Evolutionary conservation across 2,113 vertebrate genomes (phyloP), one percentile per base, ranked within the genome.

Genomic region (Ophiodon elongatus): DNA sequence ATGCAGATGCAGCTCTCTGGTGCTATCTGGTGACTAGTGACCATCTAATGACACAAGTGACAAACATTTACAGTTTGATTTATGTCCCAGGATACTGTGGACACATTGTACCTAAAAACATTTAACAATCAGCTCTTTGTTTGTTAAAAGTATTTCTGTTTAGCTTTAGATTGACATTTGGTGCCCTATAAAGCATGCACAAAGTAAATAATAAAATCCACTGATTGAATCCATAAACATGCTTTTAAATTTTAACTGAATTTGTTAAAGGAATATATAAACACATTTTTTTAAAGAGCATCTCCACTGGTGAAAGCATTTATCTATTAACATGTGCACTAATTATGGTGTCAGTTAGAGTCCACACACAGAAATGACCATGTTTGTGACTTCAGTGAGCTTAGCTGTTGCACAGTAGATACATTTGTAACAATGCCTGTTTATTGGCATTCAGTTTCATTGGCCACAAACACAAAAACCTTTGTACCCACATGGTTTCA

Each of bases 1-100:
- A 11, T 57, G 4, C n/a, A n/a, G n/a, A 31, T 67, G 37, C 33
- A 73, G 78, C 43, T 68, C 59, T 84, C 71, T 63, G 29, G 76
- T 77, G 69, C 80, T 83, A 77, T 50, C 80, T 82, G 68, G 33
- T 87, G 47, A 69, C 66, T n/a, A 15, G 29, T 67, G 47, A n/a
- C 67, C 4, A 37, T n/a, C 21, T 11, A 50, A 54, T 21, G 9
- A 23, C 21, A 17, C 25, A 29, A 41, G n/a, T 45, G 29, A 2
- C 62, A 71, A 64, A 70, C 2, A 15, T 10, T 23, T 39, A 5
- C 2, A 9, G 14, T 52, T 9, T 52, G 50, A 23, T 52, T 19
- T 19, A 29, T 66, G 1, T 59, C 37, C 10, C 8, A 68, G 8
- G 25, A 69, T 29, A 74, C 8, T 60, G 23, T 27, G 14, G 57